phyloP scores from a whole-genome alignment of 1,140 invertebrate species.

The Pseudomyrmex sp. region DNA sequence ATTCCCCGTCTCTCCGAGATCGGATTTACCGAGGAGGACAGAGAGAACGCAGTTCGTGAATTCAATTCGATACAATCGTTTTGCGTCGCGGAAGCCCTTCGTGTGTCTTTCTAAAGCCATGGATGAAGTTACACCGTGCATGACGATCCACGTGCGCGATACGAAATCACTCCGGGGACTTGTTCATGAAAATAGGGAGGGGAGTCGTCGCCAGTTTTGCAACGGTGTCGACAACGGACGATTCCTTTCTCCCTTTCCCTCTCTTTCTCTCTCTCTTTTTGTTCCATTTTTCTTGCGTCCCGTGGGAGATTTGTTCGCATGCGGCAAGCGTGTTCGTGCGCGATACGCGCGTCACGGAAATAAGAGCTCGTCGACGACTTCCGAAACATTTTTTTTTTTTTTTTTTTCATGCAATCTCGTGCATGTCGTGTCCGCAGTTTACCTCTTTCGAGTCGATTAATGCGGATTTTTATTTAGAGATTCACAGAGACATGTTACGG shows the following conservation, averaged over 20 bases:
- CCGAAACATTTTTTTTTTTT: conserved; percentile 20
- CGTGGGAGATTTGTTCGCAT: conserved; percentile 30
- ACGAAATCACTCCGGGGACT: conserved; percentile 45
- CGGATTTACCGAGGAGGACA: conserved; percentile 17
- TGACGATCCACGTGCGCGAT: conserved; percentile 38
- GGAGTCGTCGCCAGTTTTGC: background rate
- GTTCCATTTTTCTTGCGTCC: conserved; percentile 8
- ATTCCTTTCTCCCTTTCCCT: background rate
- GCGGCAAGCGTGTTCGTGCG: background rate
- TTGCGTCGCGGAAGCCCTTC: conserved; percentile 65
- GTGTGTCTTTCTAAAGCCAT: background rate
- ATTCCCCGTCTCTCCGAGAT: background rate
- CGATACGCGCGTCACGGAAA: conserved; percentile 29
- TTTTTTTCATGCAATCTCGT: conserved; percentile 32
- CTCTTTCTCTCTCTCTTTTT: background rate
- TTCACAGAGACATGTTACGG: background rate
- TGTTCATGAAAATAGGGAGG: conserved; percentile 61
- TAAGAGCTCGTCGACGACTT: conserved; percentile 41
- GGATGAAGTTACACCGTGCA: conserved; percentile 24
- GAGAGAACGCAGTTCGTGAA: conserved; percentile 33
- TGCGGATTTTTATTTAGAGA: background rate
- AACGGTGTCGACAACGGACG: background rate
- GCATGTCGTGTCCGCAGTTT: conserved; percentile 12
- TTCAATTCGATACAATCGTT: conserved; percentile 77
- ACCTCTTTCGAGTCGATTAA: background rate